These are phyloP conservation scores for Hippotragus niger DNA, from an alignment of 2,113 vertebrate genomes.

Conservation along the genomic window DNA sequence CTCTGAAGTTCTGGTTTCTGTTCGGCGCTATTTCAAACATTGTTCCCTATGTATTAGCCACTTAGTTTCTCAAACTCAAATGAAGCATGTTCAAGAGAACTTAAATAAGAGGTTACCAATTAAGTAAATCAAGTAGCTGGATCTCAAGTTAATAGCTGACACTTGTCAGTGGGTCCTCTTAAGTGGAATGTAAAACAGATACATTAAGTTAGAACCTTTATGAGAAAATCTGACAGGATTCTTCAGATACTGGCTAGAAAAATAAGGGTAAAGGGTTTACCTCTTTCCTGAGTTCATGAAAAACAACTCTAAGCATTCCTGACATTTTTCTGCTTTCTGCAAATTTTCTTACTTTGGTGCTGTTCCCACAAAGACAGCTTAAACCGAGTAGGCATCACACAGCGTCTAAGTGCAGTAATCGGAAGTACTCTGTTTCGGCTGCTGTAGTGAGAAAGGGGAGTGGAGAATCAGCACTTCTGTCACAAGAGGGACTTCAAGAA, in stretches of 20 bases:
- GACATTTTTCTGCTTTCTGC: slow-evolving; percentile 6
- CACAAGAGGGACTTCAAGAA: background rate
- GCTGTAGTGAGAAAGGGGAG: background rate
- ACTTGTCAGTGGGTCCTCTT: background rate
- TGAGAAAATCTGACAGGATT: background rate
- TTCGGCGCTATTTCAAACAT: background rate
- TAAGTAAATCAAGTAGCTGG: slow-evolving; percentile 1
- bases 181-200: background rate
- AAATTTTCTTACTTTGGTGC: background rate
- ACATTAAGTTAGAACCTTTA: background rate
- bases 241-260: background rate
- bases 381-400: background rate
- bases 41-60: background rate
- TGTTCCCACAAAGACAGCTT: background rate
- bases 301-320: background rate
- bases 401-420: background rate
- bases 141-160: slow-evolving; percentile 14
- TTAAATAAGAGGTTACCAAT: background rate
- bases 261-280: background rate
- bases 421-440: background rate
- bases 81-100: slow-evolving; percentile 8
- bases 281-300: background rate
- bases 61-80: slow-evolving; percentile 23
- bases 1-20: background rate
- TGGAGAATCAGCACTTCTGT: background rate